Conservation (phyloP, 2,797 vertebrate genomes). For the Zalophus californianus region DNA sequence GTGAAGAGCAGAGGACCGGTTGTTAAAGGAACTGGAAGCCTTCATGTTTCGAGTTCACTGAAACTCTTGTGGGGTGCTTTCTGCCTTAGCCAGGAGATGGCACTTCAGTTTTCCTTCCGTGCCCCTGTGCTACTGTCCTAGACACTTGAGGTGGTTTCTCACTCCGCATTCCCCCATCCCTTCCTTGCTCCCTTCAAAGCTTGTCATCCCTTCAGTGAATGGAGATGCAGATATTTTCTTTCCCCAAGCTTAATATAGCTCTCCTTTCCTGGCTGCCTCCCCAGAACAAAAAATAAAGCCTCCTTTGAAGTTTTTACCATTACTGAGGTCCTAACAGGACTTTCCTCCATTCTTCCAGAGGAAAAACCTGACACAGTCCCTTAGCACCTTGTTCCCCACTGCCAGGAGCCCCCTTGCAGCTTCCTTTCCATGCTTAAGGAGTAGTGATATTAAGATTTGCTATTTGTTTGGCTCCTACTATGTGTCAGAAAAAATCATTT, state of each 20-base stretch:
- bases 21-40: neutral
- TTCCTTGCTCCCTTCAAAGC: neutral
- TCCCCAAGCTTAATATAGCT: neutral
- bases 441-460: neutral
- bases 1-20: neutral
- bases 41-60: neutral
- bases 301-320: constrained; percentile 4
- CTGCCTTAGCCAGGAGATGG: neutral
- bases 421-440: neutral
- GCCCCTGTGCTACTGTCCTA: neutral
- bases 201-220: neutral
- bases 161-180: neutral
- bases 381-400: neutral
- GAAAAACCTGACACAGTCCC: neutral
- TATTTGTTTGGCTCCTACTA: neutral
- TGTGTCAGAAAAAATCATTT: neutral
- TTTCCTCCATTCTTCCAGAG: neutral
- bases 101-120: neutral
- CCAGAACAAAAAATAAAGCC: neutral
- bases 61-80: neutral
- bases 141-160: neutral
- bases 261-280: constrained; percentile 11
- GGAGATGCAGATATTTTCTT: neutral
- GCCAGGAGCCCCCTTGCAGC: neutral
- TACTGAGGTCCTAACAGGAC: neutral